Base-by-base conservation (phyloP, 1,140 invertebrate genomes). In the Bombus haemorrhoidalis region DNA sequence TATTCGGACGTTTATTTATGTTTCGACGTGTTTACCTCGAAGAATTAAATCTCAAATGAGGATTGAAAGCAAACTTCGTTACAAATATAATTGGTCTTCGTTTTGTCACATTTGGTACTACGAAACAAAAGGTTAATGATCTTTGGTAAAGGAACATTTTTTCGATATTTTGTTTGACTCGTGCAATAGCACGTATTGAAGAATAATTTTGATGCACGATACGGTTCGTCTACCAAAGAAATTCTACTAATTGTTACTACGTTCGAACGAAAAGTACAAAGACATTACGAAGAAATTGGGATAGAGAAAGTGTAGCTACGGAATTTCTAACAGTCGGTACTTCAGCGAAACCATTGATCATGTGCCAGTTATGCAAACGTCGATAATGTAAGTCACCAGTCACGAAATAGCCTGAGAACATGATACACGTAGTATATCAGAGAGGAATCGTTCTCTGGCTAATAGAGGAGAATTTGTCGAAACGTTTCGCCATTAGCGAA, bases 381-480 rank as follows among this genome's bases (percentile, higher is more conserved):
- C 59, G 57, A 80, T 53, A 69, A 68, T 41, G 41, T 39, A 37
- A 25, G 18, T 39, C 25, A n/a, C 2, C 43, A 15, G 22, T 32
- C 57, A 15, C 37, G 37, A 34, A 25, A 43, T 12, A n/a, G 25
- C n/a, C 12, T 39, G 18, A 28, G 9, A 39, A 71, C 34, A 37
- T 1, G 68, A 9, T 81, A 22, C 68, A 13, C 2, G 1, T 28
- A 2, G 1, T 25, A 2, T 34, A 53, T 73, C 32, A 25, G 39
- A 5, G 53, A 10, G 69, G 53, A 34, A 22, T 22, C 69, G 69
- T 59, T 74, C 34, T 64, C 59, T 39, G 41, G 39, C 74, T 62
- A 75, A 82, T 82, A 82, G 74, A 74, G n/a, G 25, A 28, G 39
- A 64, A 76, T 80, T 68, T 85, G 64, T 69, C 47, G 80, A 71